phyloP scores from a whole-genome alignment of 2,888 invertebrate genomes.

The Drosophila longiperda region DNA sequence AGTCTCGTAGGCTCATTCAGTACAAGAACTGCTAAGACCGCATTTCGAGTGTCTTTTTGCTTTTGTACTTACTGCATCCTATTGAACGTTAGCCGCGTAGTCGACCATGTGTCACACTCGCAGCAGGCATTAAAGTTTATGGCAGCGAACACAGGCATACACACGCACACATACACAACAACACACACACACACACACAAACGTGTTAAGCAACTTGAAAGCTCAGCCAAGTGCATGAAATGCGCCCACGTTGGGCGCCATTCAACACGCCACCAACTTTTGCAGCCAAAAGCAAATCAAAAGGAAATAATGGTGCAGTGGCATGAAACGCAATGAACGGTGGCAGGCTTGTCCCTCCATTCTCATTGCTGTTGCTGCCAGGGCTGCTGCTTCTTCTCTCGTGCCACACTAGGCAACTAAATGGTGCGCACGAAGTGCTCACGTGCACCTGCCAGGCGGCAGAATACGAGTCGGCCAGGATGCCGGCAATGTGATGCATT shows the following conservation, averaged over 20 bases:
- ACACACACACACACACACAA: conserved; percentile 24
- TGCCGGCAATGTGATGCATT: conserved; percentile 45
- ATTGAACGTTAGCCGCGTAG: conserved; percentile 10
- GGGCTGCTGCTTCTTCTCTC: conserved; percentile 12
- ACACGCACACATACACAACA: conserved; percentile 3
- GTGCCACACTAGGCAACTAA: conserved; percentile 53
- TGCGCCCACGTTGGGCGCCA: conserved; percentile 50
- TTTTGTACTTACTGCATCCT: conserved; percentile 16
- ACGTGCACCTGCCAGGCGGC: conserved; percentile 67
- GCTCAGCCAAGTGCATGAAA: conserved; percentile 78
- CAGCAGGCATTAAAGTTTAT: conserved; percentile 65
- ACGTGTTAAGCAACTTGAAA: conserved; percentile 76
- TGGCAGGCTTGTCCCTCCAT: conserved; percentile 7
- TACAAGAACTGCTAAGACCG: background rate
- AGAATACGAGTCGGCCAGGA: conserved; percentile 5
- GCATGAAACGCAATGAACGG: conserved; percentile 54
- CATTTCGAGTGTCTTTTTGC: background rate
- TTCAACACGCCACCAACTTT: conserved; percentile 76
- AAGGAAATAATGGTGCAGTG: conserved; percentile 76
- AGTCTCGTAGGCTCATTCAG: conserved; percentile 16
- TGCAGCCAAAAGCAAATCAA: conserved; percentile 78
- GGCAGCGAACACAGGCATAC: conserved; percentile 11
- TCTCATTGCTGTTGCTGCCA: background rate
- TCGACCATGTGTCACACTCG: conserved; percentile 56
- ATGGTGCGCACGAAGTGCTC: conserved; percentile 78